These are phyloP conservation scores for Drosophila novamexicana DNA, from an alignment of 1,140 invertebrate genomes.

Conservation along the genomic window DNA sequence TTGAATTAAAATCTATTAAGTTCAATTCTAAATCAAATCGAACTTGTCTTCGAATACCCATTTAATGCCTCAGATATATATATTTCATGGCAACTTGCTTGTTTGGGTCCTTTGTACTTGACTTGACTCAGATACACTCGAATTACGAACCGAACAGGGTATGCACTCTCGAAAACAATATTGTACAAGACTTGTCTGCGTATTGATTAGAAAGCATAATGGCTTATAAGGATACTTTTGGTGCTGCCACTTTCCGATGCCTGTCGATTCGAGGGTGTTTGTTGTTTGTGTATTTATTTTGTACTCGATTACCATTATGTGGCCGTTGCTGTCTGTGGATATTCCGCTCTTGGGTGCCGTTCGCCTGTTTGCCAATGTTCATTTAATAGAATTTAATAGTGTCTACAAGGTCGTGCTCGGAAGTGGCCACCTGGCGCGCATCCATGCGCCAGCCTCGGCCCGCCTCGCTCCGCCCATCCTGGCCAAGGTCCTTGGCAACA, in stretches of 20 bases:
- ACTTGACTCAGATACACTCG: conserved; percentile 1
- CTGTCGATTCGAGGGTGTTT: conserved; percentile 4
- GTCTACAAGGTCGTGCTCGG: conserved; percentile 29
- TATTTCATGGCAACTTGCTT: too few species aligned
- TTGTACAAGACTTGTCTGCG: conserved; percentile 7
- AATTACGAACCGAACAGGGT: conserved; percentile 1
- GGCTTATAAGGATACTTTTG: conserved; percentile 22
- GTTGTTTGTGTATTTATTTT: conserved; percentile 14
- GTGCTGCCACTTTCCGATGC: conserved; percentile 3
- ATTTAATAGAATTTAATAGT: conserved; percentile 49
- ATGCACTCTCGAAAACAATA: not conserved
- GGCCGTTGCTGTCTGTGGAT: conserved; percentile 7
- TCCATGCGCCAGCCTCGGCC: not conserved
- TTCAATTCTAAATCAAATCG: too few species aligned
- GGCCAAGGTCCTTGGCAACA: not conserved
- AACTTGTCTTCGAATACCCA: too few species aligned
- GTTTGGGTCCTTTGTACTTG: too few species aligned
- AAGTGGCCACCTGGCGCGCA: conserved; percentile 20
- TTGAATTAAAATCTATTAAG: too few species aligned
- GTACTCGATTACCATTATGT: conserved; percentile 20
- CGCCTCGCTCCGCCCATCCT: not conserved
- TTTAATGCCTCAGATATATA: too few species aligned
- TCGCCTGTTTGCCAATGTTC: conserved; percentile 34
- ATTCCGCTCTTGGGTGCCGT: conserved; percentile 10
- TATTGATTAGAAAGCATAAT: conserved; percentile 31